These are phyloP conservation scores for Diaphora mendica DNA, from an alignment of 2,888 invertebrate species.

Conservation along the genomic window DNA sequence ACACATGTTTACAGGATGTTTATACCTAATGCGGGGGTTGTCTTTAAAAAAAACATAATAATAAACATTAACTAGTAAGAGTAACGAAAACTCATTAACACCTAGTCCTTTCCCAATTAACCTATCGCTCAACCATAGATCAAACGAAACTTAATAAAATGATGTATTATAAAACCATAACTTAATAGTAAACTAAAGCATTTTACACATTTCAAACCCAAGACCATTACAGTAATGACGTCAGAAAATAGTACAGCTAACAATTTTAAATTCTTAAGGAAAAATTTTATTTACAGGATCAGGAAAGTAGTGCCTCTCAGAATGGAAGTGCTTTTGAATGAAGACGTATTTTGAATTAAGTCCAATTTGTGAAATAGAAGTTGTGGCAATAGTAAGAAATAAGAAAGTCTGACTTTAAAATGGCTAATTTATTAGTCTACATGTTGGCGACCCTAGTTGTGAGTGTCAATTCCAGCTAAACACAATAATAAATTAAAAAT, in stretches of 20 bases:
- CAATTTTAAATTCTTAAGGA: slow-evolving; percentile 4
- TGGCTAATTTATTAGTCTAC: neutral
- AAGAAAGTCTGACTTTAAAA: neutral
- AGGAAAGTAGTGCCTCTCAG: neutral
- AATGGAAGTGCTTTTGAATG: neutral
- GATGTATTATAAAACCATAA: slow-evolving; percentile 4
- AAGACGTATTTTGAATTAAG: neutral
- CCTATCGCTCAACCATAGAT: neutral
- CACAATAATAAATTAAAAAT: too few relatives aligned
- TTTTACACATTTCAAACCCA: neutral
- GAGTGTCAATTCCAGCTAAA: too few relatives aligned
- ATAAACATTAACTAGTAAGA: neutral
- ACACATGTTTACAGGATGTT: too few relatives aligned
- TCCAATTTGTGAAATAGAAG: neutral
- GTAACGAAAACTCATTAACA: neutral
- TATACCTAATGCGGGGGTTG: too few relatives aligned
- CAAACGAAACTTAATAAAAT: slow-evolving; percentile 3
- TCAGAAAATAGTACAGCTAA: neutral
- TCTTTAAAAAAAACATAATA: too few relatives aligned
- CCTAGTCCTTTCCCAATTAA: neutral
- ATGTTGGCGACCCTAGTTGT: too few relatives aligned
- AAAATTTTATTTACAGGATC: neutral
- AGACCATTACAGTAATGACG: slow-evolving; percentile 8
- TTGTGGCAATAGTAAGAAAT: neutral
- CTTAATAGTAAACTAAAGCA: neutral